These are phyloP conservation scores for Galago senegalensis DNA, from an alignment of 2,797 vertebrate genomes.

Conservation along the genomic window DNA sequence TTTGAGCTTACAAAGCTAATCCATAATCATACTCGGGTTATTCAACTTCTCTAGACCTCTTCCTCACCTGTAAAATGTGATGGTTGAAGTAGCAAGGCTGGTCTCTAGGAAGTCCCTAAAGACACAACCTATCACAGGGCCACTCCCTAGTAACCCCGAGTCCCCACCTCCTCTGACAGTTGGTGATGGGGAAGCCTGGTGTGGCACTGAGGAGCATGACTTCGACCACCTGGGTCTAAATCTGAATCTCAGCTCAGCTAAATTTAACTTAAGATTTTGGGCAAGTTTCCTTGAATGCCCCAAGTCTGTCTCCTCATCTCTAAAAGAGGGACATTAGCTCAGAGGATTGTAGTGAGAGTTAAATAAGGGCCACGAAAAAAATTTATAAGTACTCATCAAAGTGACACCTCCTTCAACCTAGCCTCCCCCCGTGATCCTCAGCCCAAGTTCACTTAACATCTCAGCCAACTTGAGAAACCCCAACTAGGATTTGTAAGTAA, in stretches of 20 bases:
- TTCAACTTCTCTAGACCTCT: not conserved
- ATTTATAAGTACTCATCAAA: not conserved
- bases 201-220: not conserved
- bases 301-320: not conserved
- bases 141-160: not conserved
- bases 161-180: not conserved
- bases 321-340: not conserved
- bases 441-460: not conserved
- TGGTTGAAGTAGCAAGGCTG: not conserved
- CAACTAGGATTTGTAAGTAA: not conserved
- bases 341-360: not conserved
- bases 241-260: not conserved
- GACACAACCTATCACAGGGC: not conserved
- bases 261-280: not conserved
- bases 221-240: not conserved
- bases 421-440: not conserved
- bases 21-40: not conserved
- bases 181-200: not conserved
- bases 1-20: not conserved
- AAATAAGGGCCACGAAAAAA: not conserved
- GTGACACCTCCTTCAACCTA: not conserved
- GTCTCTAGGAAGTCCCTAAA: not conserved
- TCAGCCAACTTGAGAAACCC: not conserved
- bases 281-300: not conserved
- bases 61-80: not conserved